These are phyloP conservation scores for Emydoidea blandingii DNA, from an alignment of 2,797 vertebrate genomes.

Conservation along the genomic window DNA sequence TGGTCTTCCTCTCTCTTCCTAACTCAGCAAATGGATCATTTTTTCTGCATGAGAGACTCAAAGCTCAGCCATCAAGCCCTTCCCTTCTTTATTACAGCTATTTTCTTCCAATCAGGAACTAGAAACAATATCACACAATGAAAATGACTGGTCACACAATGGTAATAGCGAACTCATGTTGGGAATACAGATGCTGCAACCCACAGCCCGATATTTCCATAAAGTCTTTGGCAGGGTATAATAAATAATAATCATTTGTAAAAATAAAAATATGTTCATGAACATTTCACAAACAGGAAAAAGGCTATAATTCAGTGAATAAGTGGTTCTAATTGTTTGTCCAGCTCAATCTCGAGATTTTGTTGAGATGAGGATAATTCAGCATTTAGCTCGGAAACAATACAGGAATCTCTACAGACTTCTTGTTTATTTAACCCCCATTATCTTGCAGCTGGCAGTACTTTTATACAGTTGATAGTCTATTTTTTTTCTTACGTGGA, in stretches of 20 bases:
- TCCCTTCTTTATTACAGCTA: neutral
- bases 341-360: neutral
- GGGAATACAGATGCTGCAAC: neutral
- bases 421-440: neutral
- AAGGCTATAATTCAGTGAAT: neutral
- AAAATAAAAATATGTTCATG: neutral
- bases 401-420: neutral
- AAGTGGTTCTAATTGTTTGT: neutral
- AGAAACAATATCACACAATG: neutral
- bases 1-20: neutral
- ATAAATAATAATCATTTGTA: neutral
- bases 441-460: neutral
- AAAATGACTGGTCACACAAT: neutral
- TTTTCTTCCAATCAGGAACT: neutral
- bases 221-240: neutral
- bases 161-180: neutral
- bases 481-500: slow-evolving; percentile 46
- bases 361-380: neutral
- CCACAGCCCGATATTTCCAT: neutral
- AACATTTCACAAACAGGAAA: neutral
- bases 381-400: neutral
- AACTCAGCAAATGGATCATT: neutral
- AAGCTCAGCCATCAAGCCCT: neutral
- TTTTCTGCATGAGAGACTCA: neutral
- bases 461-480: neutral